Base-by-base conservation (phyloP, 2,113 vertebrate genomes). In the Oncorhynchus mykiss region DNA sequence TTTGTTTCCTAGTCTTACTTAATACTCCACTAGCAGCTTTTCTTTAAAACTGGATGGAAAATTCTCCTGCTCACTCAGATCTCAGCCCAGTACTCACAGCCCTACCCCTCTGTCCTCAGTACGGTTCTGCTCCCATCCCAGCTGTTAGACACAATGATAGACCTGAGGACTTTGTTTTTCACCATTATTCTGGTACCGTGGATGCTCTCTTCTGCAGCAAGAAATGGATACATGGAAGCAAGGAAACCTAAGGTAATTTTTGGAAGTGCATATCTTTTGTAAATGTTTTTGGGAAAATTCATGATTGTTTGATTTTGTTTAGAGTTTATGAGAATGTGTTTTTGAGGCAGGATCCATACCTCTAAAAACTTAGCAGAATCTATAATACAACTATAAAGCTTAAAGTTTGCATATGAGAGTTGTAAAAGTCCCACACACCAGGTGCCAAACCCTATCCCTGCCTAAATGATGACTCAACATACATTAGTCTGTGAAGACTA, bases 41-140 rank as follows among this genome's bases (percentile, higher is more conserved):
- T 92, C 82, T 94, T 94, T 93, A 95, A 95, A 95, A 94, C 90
- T 93, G 93, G 92, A 95, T 94, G 94, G 92, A 96, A 90, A 78
- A 91, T 92, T 92, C 91, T 92, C 92, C 91, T 94, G 86, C 90
- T 96, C 93, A 86, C 92, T 79, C 79, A 72, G 76, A 70, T 78
- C 48, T 16, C 73, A 82, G 80, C 59, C 77, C 48, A 65, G 78
- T 77, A 81, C 77, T 78, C 79, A 57, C 54, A 89, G 87, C 91
- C 81, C 88, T 86, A 80, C 79, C 84, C 80, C 54, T 73, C 89
- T 86, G 88, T 72, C 72, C 82, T 70, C 73, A 84, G 82, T 70
- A 77, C 78, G 81, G 85, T 71, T 76, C 80, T 87, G n/a, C 7
- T 84, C 73, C 72, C 85, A 65, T 80, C 83, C 79, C 76, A 80